Percentiles rank a stretch among this genome's conserved stretches.
Evolutionary conservation across 2,113 vertebrate species (phyloP).

Genomic region (Amphilophus citrinellus): DNA sequence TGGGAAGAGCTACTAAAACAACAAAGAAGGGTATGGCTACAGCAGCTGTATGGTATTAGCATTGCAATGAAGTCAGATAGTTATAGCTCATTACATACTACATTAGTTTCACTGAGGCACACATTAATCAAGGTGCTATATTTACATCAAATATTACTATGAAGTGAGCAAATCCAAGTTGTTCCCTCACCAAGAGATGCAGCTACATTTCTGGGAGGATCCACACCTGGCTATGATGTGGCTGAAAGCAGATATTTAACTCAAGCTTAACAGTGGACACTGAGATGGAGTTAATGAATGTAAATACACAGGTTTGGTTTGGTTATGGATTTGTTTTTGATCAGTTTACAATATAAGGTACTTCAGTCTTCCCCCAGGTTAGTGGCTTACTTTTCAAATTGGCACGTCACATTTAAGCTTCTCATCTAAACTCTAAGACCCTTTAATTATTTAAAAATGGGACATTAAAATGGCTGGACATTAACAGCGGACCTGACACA

Average conservation of each 20-base stretch:
- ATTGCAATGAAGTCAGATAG: no score
- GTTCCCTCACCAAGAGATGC: background rate
- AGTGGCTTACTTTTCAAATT: background rate
- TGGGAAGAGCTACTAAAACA: background rate
- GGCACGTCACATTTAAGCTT: background rate
- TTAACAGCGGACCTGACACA: constrained; percentile 33
- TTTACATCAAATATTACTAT: background rate
- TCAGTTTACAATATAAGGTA: no score
- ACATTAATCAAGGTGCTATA: background rate
- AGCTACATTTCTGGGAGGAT: background rate
- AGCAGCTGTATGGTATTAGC: no score
- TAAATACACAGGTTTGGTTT: background rate
- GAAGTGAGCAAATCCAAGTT: background rate
- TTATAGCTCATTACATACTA: background rate
- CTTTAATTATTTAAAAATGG: accelerated
- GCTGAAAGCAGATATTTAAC: no score
- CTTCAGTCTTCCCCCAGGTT: background rate
- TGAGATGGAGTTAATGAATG: background rate
- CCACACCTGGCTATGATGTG: accelerated
- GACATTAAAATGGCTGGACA: background rate
- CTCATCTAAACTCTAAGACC: background rate
- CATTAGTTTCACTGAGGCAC: accelerated
- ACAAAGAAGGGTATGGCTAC: background rate
- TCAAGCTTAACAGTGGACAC: background rate
- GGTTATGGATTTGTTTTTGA: no score